phyloP scores from a whole-genome alignment of 2,888 invertebrate species.

The Mesoligia furuncula region DNA sequence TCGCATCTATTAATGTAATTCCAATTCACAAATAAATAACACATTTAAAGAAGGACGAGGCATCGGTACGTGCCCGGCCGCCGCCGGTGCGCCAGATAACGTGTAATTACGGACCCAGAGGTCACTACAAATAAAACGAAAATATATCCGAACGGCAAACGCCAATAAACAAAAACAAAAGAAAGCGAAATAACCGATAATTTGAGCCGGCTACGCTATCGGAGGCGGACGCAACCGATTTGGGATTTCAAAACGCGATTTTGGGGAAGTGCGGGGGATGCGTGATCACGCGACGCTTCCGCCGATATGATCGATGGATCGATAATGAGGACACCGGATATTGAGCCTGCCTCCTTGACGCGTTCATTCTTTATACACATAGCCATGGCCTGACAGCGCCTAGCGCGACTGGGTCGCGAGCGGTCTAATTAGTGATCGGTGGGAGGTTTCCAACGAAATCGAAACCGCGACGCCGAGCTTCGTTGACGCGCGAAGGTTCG shows the following conservation, averaged over 20 bases:
- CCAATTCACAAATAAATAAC: constrained; percentile 89
- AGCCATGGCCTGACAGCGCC: constrained; percentile 72
- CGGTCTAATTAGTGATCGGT: constrained; percentile 75
- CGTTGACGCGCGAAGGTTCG: constrained; percentile 72
- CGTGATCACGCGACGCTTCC: constrained; percentile 80
- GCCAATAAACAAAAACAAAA: constrained; percentile 86
- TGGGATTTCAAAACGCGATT: constrained; percentile 81
- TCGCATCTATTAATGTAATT: constrained; percentile 87
- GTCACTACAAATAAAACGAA: constrained; percentile 88
- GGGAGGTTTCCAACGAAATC: constrained; percentile 78
- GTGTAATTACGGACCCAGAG: constrained; percentile 88
- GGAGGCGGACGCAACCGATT: constrained; percentile 83
- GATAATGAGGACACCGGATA: constrained; percentile 76
- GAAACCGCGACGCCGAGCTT: constrained; percentile 74
- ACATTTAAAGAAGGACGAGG: constrained; percentile 85
- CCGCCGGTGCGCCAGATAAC: constrained; percentile 76
- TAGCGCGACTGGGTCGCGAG: constrained; percentile 71
- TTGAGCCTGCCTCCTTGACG: constrained; percentile 66
- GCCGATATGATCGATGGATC: constrained; percentile 77
- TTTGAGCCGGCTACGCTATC: constrained; percentile 80
- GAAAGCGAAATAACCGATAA: constrained; percentile 88
- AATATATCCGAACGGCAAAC: constrained; percentile 79
- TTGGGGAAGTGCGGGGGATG: constrained; percentile 78
- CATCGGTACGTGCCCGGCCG: constrained; percentile 81
- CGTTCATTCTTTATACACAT: constrained; percentile 70